Percentiles rank a stretch among this genome's conserved stretches.
Conservation (phyloP, 2,888 invertebrate species). For the Papilio gigon region DNA sequence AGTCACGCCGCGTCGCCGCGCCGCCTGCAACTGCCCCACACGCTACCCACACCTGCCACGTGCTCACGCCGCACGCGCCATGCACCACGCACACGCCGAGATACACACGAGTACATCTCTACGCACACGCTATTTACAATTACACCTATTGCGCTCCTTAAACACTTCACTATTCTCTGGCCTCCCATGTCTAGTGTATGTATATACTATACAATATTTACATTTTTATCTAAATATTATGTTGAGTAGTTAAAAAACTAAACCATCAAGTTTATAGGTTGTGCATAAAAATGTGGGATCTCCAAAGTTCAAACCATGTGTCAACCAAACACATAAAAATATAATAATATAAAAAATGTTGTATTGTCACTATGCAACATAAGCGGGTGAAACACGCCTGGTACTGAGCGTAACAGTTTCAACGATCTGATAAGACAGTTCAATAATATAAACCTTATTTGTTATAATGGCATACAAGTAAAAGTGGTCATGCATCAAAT, state of each 20-base stretch:
- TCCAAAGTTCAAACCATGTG: not conserved
- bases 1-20: constrained; percentile 75
- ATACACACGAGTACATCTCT: constrained; percentile 27
- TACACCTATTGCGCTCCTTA: constrained; percentile 15
- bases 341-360: not conserved
- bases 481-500: not conserved
- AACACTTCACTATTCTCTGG: not conserved
- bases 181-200: too few relatives aligned
- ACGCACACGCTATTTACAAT: constrained; percentile 37
- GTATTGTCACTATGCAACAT: not conserved
- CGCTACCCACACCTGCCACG: constrained; percentile 31
- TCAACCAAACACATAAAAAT: not conserved
- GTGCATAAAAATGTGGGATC: not conserved
- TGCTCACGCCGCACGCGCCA: constrained; percentile 36
- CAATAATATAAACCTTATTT: not conserved
- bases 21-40: constrained; percentile 63
- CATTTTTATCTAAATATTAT: not conserved
- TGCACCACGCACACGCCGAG: constrained; percentile 35
- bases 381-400: not conserved
- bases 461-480: not conserved
- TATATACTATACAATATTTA: constrained; percentile 34
- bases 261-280: not conserved
- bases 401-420: not conserved
- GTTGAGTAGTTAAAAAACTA: not conserved
- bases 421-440: too few relatives aligned